Evolutionary conservation across 2,797 vertebrate species (phyloP).

Genomic region (Arremon brunneinucha): DNA sequence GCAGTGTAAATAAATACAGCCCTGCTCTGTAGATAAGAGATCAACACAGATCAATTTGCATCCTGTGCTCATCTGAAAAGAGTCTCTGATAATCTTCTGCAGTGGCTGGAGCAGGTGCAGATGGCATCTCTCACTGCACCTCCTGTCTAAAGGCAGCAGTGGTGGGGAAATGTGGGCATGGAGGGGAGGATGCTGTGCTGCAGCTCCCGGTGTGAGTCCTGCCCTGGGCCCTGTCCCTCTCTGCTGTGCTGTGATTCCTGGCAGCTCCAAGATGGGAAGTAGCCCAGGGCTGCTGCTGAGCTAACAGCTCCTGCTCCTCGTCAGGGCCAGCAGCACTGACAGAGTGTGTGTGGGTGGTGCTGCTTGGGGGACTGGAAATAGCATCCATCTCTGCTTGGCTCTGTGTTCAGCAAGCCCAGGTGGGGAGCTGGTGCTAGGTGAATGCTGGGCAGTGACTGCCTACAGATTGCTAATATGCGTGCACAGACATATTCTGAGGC

Average conservation of each 20-base stretch:
- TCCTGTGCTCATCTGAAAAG: background rate
- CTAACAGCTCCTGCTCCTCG: background rate
- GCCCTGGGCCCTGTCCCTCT: background rate
- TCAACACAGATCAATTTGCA: background rate
- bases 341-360: background rate
- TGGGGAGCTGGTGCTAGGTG: slow-evolving; percentile 4
- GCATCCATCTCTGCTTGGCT: background rate
- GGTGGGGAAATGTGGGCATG: accelerated
- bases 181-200: background rate
- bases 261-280: background rate
- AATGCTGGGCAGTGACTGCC: background rate
- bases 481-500: background rate
- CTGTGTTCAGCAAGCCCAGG: background rate
- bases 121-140: background rate
- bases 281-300: background rate
- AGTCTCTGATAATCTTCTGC: background rate
- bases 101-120: background rate
- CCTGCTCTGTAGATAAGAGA: background rate
- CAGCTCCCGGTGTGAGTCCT: background rate
- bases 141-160: background rate
- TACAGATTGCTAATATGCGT: background rate
- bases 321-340: background rate
- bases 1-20: accelerated
- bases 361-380: background rate
- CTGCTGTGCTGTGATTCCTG: accelerated